Conservation (phyloP, 2,888 invertebrate genomes). For the Hydriomena furcata region DNA sequence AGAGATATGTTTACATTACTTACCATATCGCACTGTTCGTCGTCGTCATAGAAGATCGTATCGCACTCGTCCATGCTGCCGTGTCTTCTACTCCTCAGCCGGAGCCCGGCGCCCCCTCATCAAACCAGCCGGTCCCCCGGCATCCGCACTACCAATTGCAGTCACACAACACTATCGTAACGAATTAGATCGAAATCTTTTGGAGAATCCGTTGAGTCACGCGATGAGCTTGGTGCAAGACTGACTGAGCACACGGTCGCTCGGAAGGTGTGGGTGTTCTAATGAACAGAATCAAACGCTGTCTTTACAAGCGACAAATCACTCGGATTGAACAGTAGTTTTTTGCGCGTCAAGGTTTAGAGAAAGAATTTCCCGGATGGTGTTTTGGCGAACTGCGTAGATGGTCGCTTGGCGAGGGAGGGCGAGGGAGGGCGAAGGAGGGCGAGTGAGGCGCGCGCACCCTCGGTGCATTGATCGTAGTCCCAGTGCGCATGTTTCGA, state of each 20-base stretch:
- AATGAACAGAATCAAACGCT: slow-evolving; percentile 57
- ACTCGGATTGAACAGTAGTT: slow-evolving; percentile 46
- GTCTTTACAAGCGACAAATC: slow-evolving; percentile 40
- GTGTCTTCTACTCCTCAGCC: slow-evolving; percentile 64
- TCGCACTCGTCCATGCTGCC: slow-evolving; percentile 80
- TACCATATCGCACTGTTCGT: slow-evolving; percentile 82
- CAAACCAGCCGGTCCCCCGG: slow-evolving; percentile 78
- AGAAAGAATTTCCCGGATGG: slow-evolving; percentile 55
- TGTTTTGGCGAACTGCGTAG: slow-evolving; percentile 79
- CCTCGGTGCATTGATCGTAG: slow-evolving; percentile 75
- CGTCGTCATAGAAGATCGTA: slow-evolving; percentile 81
- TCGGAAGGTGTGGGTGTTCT: slow-evolving; percentile 78
- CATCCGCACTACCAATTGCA: slow-evolving; percentile 65
- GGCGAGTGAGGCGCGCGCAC: slow-evolving; percentile 75
- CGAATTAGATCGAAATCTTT: slow-evolving; percentile 58
- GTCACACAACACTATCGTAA: slow-evolving; percentile 54
- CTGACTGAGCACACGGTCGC: slow-evolving; percentile 41
- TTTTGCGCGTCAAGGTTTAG: slow-evolving; percentile 22
- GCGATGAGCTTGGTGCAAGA: slow-evolving; percentile 59
- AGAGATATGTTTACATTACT: slow-evolving; percentile 40
- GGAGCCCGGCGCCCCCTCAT: slow-evolving; percentile 74
- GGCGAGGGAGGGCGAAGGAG: too few relatives aligned
- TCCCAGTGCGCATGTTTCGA: slow-evolving; percentile 71
- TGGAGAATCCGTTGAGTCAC: slow-evolving; percentile 78
- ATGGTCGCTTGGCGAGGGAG: slow-evolving; percentile 53